Conservation (phyloP, 1,140 invertebrate genomes). For the Drosophila ananassae region DNA sequence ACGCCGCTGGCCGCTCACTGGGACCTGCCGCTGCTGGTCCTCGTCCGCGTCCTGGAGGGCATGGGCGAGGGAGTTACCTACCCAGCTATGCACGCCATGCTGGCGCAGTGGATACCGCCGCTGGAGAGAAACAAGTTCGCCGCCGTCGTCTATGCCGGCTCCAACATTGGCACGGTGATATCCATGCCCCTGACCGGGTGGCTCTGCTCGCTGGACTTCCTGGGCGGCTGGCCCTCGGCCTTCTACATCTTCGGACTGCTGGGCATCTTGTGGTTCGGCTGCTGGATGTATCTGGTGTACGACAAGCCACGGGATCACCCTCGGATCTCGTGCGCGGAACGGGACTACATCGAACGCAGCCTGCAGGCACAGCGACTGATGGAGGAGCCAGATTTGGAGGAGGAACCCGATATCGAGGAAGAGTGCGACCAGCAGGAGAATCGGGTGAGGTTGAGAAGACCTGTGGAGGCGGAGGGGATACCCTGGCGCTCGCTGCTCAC, state of each 20-base stretch:
- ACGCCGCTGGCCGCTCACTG: conserved; percentile 90
- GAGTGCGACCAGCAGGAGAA: conserved; percentile 50
- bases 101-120: conserved; percentile 92
- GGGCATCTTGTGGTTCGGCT: conserved; percentile 91
- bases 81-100: conserved; percentile 92
- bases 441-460: neutral
- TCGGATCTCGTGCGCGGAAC: conserved; percentile 89
- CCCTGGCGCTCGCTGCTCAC: conserved; percentile 93
- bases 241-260: conserved; percentile 91
- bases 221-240: conserved; percentile 90
- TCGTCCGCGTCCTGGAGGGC: conserved; percentile 92
- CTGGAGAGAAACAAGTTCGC: conserved; percentile 92
- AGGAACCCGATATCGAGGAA: conserved; percentile 46
- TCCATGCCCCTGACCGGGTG: conserved; percentile 90
- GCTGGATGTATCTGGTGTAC: conserved; percentile 90
- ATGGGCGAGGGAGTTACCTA: conserved; percentile 94
- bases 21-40: conserved; percentile 89
- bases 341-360: conserved; percentile 88
- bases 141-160: conserved; percentile 91
- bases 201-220: conserved; percentile 88
- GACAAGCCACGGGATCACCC: conserved; percentile 92
- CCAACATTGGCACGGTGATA: conserved; percentile 89
- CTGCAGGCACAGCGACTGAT: conserved; percentile 81
- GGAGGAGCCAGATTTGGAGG: neutral
- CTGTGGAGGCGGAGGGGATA: conserved; percentile 26